phyloP scores from a whole-genome alignment of 2,888 invertebrate genomes.

The Pyrocoelia pectoralis region DNA sequence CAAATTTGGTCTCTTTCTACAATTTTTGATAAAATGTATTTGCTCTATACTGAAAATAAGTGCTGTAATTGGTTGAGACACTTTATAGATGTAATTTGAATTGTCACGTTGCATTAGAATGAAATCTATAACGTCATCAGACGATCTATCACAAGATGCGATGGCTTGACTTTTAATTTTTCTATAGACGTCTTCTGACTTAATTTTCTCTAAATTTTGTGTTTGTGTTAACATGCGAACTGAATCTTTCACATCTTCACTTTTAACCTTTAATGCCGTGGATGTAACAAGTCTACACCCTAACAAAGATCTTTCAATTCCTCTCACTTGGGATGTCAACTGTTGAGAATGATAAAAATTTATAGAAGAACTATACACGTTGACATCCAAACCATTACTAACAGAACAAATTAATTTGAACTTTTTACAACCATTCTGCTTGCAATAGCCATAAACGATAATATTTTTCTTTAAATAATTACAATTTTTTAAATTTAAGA shows the following conservation, averaged over 20 bases:
- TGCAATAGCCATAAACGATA: not conserved
- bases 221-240: not conserved
- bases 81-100: not conserved
- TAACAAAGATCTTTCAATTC: too few species aligned
- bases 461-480: not conserved
- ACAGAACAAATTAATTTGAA: not conserved
- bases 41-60: not conserved
- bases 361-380: not conserved
- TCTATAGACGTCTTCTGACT: not conserved
- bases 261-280: not conserved
- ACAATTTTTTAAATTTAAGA: too few species aligned
- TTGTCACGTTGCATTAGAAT: not conserved
- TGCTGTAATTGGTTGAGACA: too few species aligned
- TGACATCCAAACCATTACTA: not conserved
- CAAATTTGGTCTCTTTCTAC: too few species aligned
- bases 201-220: not conserved
- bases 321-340: not conserved
- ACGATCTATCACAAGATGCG: not conserved
- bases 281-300: not conserved
- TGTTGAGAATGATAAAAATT: not conserved
- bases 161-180: not conserved
- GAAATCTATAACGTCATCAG: not conserved
- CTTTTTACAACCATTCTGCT: not conserved
- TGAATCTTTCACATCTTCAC: not conserved
- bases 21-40: too few species aligned